Base-by-base conservation (phyloP, 2,888 invertebrate genomes). In the Stratiomys singularior region DNA sequence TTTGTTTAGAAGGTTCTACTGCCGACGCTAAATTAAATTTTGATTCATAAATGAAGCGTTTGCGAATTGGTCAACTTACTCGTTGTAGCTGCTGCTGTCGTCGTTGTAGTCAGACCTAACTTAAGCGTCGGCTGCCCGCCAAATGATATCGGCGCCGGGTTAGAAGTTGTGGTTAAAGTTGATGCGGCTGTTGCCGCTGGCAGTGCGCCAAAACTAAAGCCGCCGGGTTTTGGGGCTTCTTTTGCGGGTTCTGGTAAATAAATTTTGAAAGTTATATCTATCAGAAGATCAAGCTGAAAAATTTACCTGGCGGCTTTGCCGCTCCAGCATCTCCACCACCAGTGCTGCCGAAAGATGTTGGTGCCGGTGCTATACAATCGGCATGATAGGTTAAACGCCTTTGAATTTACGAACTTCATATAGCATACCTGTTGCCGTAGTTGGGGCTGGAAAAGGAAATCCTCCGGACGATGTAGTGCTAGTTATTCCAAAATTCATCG, bases 281-380 rank as follows among this genome's bases (percentile, higher is more conserved):
- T n/a, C n/a, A n/a, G n/a, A n/a, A n/a, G n/a, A n/a, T n/a, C 52
- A 9, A 52, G 15, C 4, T 52, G 18, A n/a, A n/a, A n/a, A n/a
- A n/a, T n/a, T n/a, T 64, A 69, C 77, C 77, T 60, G 79, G 27
- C 0, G 79, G 79, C 60, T 79, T 79, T 9, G 82, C 81, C 1
- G 30, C 30, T 9, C 37, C 84, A 0, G 83, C 86, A 83, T 84
- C 85, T 0, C 84, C 84, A 0, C 83, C 85, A 0, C 85, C 84
- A 1, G 81, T 78, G 28, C 77, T 46, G 1, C 82, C 82, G 30
- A 81, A 82, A 15, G 81, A 79, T 4, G 79, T 77, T 2, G 66
- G 60, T 44, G 58, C 71, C 11, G 13, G 69, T 2, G 71, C 77
- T 21, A 58, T 64, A n/a, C n/a, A n/a, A n/a, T n/a, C n/a, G n/a